phyloP scores from a whole-genome alignment of 92 coral and sea anemone genomes.

The Micromussa lordhowensis region DNA sequence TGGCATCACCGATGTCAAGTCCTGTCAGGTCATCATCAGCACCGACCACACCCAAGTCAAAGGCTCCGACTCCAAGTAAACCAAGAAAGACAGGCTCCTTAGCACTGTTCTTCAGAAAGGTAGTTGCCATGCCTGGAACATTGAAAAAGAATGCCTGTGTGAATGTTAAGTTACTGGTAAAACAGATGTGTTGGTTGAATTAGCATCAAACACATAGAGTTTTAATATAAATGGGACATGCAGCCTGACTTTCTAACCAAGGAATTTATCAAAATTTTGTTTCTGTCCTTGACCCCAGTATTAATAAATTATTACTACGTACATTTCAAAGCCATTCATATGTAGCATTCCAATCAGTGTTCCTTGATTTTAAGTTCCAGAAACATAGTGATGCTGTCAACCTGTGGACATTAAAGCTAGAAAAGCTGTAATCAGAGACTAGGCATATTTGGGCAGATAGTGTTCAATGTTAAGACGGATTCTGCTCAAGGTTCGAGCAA shows the following conservation, averaged over 20 bases:
- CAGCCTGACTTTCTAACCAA: not conserved
- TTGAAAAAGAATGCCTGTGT: not conserved
- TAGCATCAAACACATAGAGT: not conserved
- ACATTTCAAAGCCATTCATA: no score
- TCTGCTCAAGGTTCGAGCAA: no score
- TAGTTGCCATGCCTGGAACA: slow-evolving; percentile 3
- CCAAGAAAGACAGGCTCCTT: slow-evolving; percentile 94
- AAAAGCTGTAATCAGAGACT: not conserved
- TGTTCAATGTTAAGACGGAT: not conserved
- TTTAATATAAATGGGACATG: not conserved
- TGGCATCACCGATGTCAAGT: slow-evolving; percentile 72
- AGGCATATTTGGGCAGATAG: not conserved
- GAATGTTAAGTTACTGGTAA: not conserved
- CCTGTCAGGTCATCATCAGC: slow-evolving; percentile 79
- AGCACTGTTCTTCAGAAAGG: slow-evolving; percentile 97
- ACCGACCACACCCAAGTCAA: slow-evolving; percentile 66
- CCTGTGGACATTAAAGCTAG: not conserved
- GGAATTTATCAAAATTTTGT: not conserved
- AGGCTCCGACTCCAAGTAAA: slow-evolving; percentile 66
- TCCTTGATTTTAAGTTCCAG: no score
- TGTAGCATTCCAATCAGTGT: no score
- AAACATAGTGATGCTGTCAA: not conserved
- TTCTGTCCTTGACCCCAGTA: not conserved
- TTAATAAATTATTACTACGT: no score
- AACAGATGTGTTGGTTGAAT: not conserved